Evolutionary conservation across 2,797 vertebrate genomes (phyloP), one percentile per base, ranked within the genome.

Genomic region (Tolypeutes matacus): DNA sequence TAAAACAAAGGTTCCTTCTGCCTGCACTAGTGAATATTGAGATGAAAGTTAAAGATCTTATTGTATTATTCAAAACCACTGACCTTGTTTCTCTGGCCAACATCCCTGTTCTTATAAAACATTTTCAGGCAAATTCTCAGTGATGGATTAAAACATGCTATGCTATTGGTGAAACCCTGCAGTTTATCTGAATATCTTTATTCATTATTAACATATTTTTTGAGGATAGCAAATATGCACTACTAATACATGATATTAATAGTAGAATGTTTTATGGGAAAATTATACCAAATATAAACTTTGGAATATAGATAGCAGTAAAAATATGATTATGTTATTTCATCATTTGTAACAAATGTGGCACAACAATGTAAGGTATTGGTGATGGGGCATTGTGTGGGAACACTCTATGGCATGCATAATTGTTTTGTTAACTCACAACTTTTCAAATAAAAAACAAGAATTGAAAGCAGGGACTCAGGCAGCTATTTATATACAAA

Each of bases 31-130:
- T 81, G 65, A 93, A 86, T 77, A 73, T 23, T 70, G 21, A 90
- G 56, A 87, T 78, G 23, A 86, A 93, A 96, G 18, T 46, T 92
- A 92, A 95, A 91, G 10, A 86, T 65, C 58, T 7, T 51, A 27
- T 51, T 94, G 10, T 86, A 78, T 93, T 96, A 92, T 94, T 95
- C 31, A 92, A 94, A 97, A 94, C 4, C 49, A 90, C 15, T 78
- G 69, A 92, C 46, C 36, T 87, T 92, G 64, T 20, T 39, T 36
- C 4, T 10, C 56, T 60, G 18, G 36, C 31, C 46, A 88, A 20
- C 39, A 80, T 85, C 14, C 12, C 9, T 78, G 10, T 60, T 93
- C 60, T 73, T 56, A 84, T 86, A 91, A 85, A 94, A 92, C 20
- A 62, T 3, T 62, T 70, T 83, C 1, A 93, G 36, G 15, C 7